Base-by-base conservation (phyloP, 2,888 invertebrate genomes). In the Ophion ellenae region DNA sequence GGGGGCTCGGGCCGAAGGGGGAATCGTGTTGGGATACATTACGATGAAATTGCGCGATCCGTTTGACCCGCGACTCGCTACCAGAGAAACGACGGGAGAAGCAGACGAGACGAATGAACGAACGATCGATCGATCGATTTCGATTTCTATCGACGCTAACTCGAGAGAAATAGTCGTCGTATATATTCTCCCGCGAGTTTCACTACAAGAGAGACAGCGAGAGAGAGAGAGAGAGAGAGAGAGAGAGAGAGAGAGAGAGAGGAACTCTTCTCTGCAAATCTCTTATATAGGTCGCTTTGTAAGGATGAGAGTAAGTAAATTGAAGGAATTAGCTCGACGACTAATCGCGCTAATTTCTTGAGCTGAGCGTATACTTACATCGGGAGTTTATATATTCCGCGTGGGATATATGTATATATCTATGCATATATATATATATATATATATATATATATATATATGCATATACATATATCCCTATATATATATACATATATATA, bases 141-240 rank as follows among this genome's bases (percentile, higher is more conserved):
- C 86, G 85, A 85, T 85, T 85, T 86, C 84, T 82, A 82, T 84
- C 79, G 86, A 84, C 84, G 86, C 81, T 86, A 84, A 84, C 84
- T 81, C 86, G 86, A 83, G 76, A 86, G 83, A 83, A 86, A 86
- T 83, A 83, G 80, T 78, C 83, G 73, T 81, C 70, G 75, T 69
- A 69, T 75, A 81, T 74, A 66, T 28, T 40, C 36, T 53, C 17
- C 53, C 64, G 59, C 28, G 53, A 67, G 32, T 80, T 53, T 79
- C 53, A 53, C 57, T 64, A 32, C 64, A 20, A 64, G 36, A 64
- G 53, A 76, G 17, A 53, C 5, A 53, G 53, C 17, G 0, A 53
- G 14, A 53, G 53, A 53, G 53, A 53, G 53, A 17, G 14, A 53
- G 14, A 14, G 53, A 53, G 53, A 17, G 53, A 17, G 57, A 71